Base-by-base conservation (phyloP, 1,140 invertebrate genomes). In the Leptestheria dahalacensis region DNA sequence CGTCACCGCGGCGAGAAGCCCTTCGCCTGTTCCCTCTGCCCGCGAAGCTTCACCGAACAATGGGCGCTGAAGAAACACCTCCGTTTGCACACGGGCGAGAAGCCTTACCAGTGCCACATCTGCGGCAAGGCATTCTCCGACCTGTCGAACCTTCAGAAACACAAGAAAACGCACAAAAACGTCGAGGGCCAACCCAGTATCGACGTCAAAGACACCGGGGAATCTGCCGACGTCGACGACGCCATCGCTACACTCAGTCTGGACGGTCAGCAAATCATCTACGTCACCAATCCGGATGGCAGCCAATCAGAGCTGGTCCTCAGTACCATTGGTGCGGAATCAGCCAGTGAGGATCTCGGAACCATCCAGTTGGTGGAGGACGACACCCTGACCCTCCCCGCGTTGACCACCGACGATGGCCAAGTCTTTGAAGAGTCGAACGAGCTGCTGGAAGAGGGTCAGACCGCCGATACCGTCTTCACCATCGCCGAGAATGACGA, bases 31-130 rank as follows among this genome's bases (percentile, higher is more conserved):
- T 66, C 67, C 67, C 79, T 74, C 53, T 83, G 82, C 69, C 70
- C 74, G 55, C 76, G 79, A 58, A 73, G 72, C 10, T 86, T 85
- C 68, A 77, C 77, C 0, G 80, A 83, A 64, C 77, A 81, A 53
- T 81, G 78, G 77, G 77, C 82, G 61, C 71, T 84, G 20, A 79
- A 79, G 60, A 82, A 83, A 67, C 84, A 86, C 67, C 68, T 77
- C 64, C 74, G 82, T 21, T 63, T 77, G 1, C 83, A 85, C 66
- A 81, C 80, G 23, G 57, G 62, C 11, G 57, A 61, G 33, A 57
- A 63, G n/a, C 54, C 59, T 62, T 62, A 57, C 15, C 24, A 21
- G 11, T 63, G 58, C 26, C 11, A 41, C 28, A 55, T 60, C 3
- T 57, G 49, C 63, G 48, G 26, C 15, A 49, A 62, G 15, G 60